Base-by-base conservation (phyloP, 30 jellyfish, hydroid and myxozoan genomes). In the Aurelia sp. region DNA sequence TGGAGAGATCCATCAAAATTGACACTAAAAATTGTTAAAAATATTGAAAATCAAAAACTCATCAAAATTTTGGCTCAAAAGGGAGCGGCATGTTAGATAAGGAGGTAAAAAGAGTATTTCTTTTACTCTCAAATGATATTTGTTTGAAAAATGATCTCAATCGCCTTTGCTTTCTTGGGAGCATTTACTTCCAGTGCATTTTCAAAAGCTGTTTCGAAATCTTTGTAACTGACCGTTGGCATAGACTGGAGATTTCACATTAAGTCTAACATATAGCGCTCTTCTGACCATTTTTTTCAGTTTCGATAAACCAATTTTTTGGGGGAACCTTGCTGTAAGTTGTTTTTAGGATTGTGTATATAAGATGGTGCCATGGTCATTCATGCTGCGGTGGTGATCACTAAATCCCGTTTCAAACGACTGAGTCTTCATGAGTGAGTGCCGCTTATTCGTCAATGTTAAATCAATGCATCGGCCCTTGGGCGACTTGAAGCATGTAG, bases 331-430 rank as follows among this genome's bases (percentile, higher is more conserved):
- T 76, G 17, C 35, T 18, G 81, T 13, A 76, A 31, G 79, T 60
- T 61, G 92, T 68, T 71, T 82, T 82, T 1, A 82, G 27, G 60
- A 71, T 62, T 27, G 92, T 82, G 60, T 51, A 71, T 17, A 71
- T 82, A 85, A 82, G 74, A 44, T 82, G 78, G n/a, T n/a, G n/a
- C n/a, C n/a, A n/a, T n/a, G n/a, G n/a, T n/a, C n/a, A n/a, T n/a
- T n/a, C n/a, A n/a, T n/a, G n/a, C n/a, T n/a, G n/a, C n/a, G n/a
- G 78, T 82, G 92, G 92, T 69, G 80, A 48, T 82, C 89, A 53
- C 81, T 40, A 68, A 82, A 69, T 55, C 92, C 92, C 13, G 92
- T 82, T 71, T 82, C 92, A 47, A 71, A 69, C 21, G 89, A 68
- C 64, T 50, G 48, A 44, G 92, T 59, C 51, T 82, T 19, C 62